These are phyloP conservation scores for Alexandromys fortis DNA, from an alignment of 2,113 vertebrate genomes.

Conservation along the genomic window DNA sequence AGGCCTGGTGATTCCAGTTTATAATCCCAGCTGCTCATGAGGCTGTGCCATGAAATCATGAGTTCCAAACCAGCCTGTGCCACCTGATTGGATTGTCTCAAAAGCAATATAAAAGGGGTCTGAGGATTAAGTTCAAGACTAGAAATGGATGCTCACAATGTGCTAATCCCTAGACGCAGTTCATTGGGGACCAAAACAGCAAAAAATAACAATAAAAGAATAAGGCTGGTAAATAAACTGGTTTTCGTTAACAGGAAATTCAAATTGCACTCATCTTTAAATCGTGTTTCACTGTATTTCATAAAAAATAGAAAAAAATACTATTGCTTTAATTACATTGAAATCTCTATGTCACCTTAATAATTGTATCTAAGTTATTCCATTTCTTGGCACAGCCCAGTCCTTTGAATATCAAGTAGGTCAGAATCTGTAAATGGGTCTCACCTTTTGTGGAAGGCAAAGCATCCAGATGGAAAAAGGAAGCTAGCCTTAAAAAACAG, in stretches of 20 bases:
- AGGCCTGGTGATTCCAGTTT: neutral
- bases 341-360: neutral
- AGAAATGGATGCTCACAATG: neutral
- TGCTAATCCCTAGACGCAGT: neutral
- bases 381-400: neutral
- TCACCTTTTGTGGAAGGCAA: constrained; percentile 50
- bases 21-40: neutral
- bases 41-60: neutral
- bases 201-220: neutral
- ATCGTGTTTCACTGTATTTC: neutral
- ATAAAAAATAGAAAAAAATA: neutral
- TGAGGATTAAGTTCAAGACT: neutral
- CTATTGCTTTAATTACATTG: constrained; percentile 6
- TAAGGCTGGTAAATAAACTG: neutral
- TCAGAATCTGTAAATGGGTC: constrained; percentile 18
- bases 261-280: constrained; percentile 8
- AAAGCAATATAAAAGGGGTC: neutral
- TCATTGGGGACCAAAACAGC: too few species aligned
- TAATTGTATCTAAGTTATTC: neutral
- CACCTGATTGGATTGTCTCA: neutral
- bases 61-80: neutral
- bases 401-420: constrained; percentile 25
- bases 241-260: neutral
- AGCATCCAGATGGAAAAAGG: neutral
- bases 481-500: constrained; percentile 7